Evolutionary conservation across 2,888 invertebrate species (phyloP), one percentile per base, ranked within the genome.

Genomic region (Trimorus sp.): DNA sequence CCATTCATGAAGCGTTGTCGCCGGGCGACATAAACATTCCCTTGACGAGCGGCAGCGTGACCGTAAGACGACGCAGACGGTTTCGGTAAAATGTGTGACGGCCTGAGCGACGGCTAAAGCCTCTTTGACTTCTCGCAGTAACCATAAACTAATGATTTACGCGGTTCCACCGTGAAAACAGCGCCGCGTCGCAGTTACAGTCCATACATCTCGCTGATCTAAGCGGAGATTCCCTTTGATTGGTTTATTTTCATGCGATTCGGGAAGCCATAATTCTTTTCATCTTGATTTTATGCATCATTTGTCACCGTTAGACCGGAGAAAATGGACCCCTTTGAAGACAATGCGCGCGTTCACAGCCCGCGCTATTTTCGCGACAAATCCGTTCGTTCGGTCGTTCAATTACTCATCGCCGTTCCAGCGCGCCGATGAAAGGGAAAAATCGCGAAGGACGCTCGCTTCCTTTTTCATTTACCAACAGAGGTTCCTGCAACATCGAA

Each of bases 21-120:
- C 78, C 66, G 63, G 69, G 26, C 69, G 45, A 82, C 76, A 79
- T 81, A 79, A 75, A 79, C 79, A 77, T 77, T 65, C 60, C 62
- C 66, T 74, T 79, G 77, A 84, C 77, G 73, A 82, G 75, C 77
- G 69, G 53, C 76, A 74, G 73, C 80, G 66, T 83, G 84, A 83
- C 82, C 77, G 77, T 77, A 78, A 74, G 74, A 69, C 78, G 78
- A 80, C 83, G 66, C 83, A 83, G 87, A 86, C 86, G 86, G 87
- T 89, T 89, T 89, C 86, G 86, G 87, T 89, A 89, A 89, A 89
- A 89, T 89, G 89, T 89, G 89, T 88, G 89, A 89, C 88, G 87
- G 85, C 84, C 85, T 83, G 84, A 86, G 87, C 86, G 86, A 88
- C 87, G 86, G 86, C 82, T 86, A 86, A 88, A 89, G 87, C 87